These are phyloP conservation scores for Thalpophila matura DNA, from an alignment of 2,888 invertebrate genomes.

Conservation along the genomic window DNA sequence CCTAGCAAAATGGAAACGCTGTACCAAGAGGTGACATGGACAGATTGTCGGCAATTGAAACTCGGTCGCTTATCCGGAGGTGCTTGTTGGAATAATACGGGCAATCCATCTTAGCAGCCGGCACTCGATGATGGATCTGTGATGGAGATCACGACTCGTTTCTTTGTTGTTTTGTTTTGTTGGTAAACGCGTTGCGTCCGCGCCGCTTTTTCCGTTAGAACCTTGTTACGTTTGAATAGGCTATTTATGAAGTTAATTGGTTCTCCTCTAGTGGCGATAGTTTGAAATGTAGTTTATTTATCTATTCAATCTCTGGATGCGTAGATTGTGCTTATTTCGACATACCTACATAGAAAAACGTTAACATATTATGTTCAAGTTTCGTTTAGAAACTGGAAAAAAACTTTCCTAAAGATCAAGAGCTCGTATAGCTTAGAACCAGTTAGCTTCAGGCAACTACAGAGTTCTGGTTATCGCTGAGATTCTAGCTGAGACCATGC, in stretches of 20 bases:
- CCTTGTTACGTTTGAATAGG: slow-evolving; percentile 86
- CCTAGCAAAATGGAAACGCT: slow-evolving; percentile 76
- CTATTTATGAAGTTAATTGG: slow-evolving; percentile 82
- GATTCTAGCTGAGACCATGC: background rate
- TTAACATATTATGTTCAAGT: background rate
- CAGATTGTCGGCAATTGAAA: slow-evolving; percentile 84
- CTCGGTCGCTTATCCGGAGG: slow-evolving; percentile 75
- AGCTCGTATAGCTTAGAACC: background rate
- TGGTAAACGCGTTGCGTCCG: slow-evolving; percentile 77
- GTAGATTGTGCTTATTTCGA: slow-evolving; percentile 19
- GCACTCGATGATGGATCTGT: slow-evolving; percentile 85
- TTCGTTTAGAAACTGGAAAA: background rate
- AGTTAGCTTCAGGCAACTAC: background rate
- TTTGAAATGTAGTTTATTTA: slow-evolving; percentile 70
- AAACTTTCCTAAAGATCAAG: background rate
- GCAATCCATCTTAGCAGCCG: slow-evolving; percentile 84
- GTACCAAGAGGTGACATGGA: slow-evolving; percentile 76
- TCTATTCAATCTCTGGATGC: slow-evolving; percentile 54
- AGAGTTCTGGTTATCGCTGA: background rate
- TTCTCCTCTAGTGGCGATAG: slow-evolving; percentile 71
- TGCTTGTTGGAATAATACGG: slow-evolving; percentile 85
- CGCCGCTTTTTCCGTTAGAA: slow-evolving; percentile 82
- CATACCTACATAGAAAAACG: background rate
- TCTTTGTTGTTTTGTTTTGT: slow-evolving; percentile 86
- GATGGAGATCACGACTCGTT: slow-evolving; percentile 87